phyloP scores from a whole-genome alignment of 2,113 vertebrate species.

The Oryctolagus cuniculus region DNA sequence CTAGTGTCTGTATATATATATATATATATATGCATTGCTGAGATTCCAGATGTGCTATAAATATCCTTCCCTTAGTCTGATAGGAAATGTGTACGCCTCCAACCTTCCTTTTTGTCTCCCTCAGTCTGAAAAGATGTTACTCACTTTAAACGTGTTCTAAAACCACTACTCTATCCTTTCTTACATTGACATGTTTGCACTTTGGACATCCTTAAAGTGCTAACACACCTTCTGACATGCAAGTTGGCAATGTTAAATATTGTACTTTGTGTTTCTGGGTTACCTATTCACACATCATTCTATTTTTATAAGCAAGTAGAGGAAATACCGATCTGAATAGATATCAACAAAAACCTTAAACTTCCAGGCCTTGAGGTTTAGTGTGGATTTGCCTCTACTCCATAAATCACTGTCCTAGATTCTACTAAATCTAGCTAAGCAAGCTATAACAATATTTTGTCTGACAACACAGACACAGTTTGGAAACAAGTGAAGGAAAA shows the following conservation, averaged over 20 bases:
- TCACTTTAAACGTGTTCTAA: background rate
- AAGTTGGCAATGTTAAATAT: constrained; percentile 57
- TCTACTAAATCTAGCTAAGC: constrained; percentile 71
- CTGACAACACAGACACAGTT: constrained; percentile 69
- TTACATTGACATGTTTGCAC: constrained; percentile 4
- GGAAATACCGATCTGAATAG: constrained; percentile 76
- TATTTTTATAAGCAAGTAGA: constrained; percentile 78
- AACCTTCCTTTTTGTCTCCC: background rate
- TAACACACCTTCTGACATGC: constrained; percentile 30
- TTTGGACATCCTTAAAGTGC: constrained; percentile 15
- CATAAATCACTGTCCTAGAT: constrained; percentile 72
- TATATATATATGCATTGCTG: background rate
- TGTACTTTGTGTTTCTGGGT: constrained; percentile 46
- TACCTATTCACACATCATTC: constrained; percentile 64
- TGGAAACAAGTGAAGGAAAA: constrained; percentile 81
- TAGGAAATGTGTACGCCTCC: background rate
- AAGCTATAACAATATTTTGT: constrained; percentile 83
- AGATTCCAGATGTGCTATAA: constrained; percentile 16
- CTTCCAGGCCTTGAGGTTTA: constrained; percentile 72
- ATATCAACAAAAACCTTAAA: constrained; percentile 67
- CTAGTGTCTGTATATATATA: background rate
- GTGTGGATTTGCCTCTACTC: constrained; percentile 62
- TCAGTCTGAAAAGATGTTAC: background rate
- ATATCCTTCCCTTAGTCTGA: background rate
- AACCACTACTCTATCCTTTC: background rate